These are phyloP conservation scores for Progne subis DNA, from an alignment of 2,113 vertebrate genomes.

Conservation along the genomic window DNA sequence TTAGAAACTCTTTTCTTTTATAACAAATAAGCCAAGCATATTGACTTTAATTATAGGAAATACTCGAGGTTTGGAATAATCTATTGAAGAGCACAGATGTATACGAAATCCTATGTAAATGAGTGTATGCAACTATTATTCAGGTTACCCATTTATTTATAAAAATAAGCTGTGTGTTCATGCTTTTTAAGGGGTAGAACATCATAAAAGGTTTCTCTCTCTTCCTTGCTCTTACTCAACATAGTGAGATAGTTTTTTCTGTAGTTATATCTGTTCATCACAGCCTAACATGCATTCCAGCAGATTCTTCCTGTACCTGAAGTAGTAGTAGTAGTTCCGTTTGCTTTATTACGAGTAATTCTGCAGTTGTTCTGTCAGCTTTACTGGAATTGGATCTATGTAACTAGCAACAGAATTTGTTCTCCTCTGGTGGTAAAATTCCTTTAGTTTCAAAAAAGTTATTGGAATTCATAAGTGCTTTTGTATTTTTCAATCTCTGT, in stretches of 20 bases:
- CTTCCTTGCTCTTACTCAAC: not conserved
- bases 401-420: not conserved
- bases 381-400: not conserved
- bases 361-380: not conserved
- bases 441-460: constrained; percentile 23
- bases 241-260: not conserved
- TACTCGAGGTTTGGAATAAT: constrained; percentile 25
- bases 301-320: not conserved
- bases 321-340: not conserved
- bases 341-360: not conserved
- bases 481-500: constrained; percentile 4
- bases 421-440: constrained; percentile 4
- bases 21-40: constrained; percentile 24
- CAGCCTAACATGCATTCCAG: not conserved
- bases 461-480: constrained; percentile 2
- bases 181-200: not conserved
- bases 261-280: not conserved
- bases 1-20: constrained; percentile 27
- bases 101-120: constrained; percentile 33
- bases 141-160: constrained; percentile 21
- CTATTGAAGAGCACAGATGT: constrained; percentile 24
- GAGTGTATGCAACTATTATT: not conserved
- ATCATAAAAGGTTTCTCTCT: not conserved
- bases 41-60: constrained; percentile 40
- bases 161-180: not conserved